Base-by-base conservation (phyloP, 2,113 vertebrate species). In the Apteryx mantelli region DNA sequence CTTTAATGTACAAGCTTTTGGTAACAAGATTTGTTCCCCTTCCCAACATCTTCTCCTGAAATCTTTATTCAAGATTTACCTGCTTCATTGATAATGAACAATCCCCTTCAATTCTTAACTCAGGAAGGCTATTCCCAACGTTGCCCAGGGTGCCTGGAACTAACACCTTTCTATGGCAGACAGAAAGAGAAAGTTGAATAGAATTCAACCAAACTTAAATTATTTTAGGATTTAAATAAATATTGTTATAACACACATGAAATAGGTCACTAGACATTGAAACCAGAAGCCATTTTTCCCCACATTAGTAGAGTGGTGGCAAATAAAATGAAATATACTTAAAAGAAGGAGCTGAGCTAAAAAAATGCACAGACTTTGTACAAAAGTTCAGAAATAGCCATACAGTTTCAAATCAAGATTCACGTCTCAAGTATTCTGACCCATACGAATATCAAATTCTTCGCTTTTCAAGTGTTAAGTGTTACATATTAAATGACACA, bases 301-400 rank as follows among this genome's bases (percentile, higher is more conserved):
- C 34, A 17, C 26, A 5, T 48, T 56, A 75, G 61, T 18, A 42
- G 30, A 56, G 32, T 8, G 18, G 3, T 42, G 68, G 44, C 40
- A 89, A 84, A 91, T 73, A 77, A 78, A 87, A 52, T 13, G 50
- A 52, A 56, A 64, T 38, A 21, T 21, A 42, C 3, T 53, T 48
- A 25, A 71, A 89, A 82, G 52, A 60, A 88, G 32, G 63, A 68
- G 32, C 36, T 52, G 48, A 80, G 11, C 53, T 63, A 24, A 52
- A 83, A 77, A 80, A 74, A 48, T 3, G 28, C 52, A 5, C 28
- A 32, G 28, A 24, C n/a, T 38, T 38, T 25, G 32, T 8, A 42
- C 0, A 5, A 65, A 64, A 89, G 26, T 12, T 83, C 4, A 3
- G 28, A 26, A 65, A 24, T 7, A 13, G 20, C 7, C 1, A 0